Percentiles rank a stretch among this genome's conserved stretches.
phyloP scores from a whole-genome alignment of 2,113 vertebrate genomes.

The Takifugu flavidus region DNA sequence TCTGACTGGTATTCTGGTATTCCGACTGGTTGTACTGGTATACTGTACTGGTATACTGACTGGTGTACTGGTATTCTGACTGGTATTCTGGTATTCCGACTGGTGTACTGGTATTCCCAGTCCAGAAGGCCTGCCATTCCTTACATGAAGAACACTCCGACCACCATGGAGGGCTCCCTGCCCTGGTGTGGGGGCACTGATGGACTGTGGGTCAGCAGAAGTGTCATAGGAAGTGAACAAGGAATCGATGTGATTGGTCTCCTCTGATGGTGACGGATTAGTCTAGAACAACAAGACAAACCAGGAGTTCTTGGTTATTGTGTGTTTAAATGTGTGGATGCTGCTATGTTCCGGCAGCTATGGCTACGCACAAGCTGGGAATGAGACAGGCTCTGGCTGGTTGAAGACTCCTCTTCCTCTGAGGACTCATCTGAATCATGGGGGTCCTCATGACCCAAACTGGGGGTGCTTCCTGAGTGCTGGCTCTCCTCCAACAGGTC shows the following conservation, averaged over 20 bases:
- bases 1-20: no score
- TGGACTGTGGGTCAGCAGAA: constrained; percentile 79
- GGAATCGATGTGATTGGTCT: constrained; percentile 86
- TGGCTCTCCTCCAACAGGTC: constrained; percentile 93
- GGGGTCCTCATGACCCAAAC: constrained; percentile 84
- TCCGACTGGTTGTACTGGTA: no score
- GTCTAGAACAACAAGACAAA: constrained; percentile 76
- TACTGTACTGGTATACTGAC: no score
- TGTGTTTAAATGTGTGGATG: not conserved
- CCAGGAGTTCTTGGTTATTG: not conserved
- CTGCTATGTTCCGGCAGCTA: not conserved
- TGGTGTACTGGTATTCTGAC: no score
- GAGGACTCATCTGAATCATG: constrained; percentile 96
- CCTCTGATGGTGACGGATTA: constrained; percentile 92
- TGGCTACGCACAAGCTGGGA: constrained; percentile 83
- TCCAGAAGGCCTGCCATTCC: not conserved
- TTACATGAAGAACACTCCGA: constrained; percentile 51
- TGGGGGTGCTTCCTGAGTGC: constrained; percentile 90
- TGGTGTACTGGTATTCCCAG: not conserved
- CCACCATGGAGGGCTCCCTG: constrained; percentile 70
- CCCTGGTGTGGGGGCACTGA: constrained; percentile 80
- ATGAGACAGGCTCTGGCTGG: constrained; percentile 92
- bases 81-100: no score
- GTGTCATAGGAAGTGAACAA: constrained; percentile 85
- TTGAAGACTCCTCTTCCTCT: constrained; percentile 91